A percentile compares a stretch with the other conserved stretches of the same genome.
phyloP scores from a whole-genome alignment of 2,113 vertebrate species.

The Rhinichthys klamathensis region DNA sequence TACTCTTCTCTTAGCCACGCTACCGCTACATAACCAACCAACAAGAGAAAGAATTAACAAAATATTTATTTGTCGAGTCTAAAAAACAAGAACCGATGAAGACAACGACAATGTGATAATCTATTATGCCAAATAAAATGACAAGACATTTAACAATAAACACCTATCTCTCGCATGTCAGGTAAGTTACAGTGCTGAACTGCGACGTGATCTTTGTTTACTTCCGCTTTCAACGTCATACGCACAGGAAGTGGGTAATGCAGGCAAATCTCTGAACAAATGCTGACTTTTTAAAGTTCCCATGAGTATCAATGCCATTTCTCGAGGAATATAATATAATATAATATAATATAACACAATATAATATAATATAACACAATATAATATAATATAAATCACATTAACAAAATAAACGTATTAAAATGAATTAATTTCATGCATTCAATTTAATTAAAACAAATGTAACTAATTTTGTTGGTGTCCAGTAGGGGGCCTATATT shows the following conservation, averaged over 20 bases:
- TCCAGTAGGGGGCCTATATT: not conserved
- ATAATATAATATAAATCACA: not conserved
- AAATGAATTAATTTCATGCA: not conserved
- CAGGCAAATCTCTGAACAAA: not conserved
- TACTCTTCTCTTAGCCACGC: not conserved
- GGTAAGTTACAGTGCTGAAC: not conserved
- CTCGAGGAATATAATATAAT: not conserved
- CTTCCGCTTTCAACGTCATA: conserved; percentile 40
- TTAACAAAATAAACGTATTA: not conserved
- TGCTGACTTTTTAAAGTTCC: too few relatives aligned
- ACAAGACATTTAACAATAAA: not conserved
- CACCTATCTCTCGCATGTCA: not conserved
- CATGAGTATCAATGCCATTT: too few relatives aligned
- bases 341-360: not conserved
- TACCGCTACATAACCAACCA: not conserved
- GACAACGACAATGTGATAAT: not conserved
- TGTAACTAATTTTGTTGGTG: not conserved
- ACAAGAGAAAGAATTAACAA: not conserved
- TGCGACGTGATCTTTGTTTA: conserved; percentile 71
- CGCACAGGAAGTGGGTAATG: conserved; percentile 34
- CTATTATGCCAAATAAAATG: not conserved
- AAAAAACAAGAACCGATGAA: not conserved
- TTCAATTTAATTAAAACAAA: not conserved
- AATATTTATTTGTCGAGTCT: not conserved
- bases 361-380: not conserved